Conservation (phyloP, 1,140 invertebrate genomes). For the Caenorhabditis latens region DNA sequence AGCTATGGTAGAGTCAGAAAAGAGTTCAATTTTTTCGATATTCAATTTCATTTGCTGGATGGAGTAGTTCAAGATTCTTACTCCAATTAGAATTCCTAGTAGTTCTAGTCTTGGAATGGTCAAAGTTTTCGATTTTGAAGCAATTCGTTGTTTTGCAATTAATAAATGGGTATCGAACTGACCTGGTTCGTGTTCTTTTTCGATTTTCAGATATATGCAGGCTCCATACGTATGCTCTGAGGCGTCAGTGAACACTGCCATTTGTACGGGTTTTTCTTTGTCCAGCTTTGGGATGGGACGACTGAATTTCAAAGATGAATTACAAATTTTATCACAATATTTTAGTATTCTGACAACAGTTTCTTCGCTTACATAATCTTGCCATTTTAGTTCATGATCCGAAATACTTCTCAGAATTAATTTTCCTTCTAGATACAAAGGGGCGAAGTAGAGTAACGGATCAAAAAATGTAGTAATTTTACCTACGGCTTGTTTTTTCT, state of each 20-base stretch:
- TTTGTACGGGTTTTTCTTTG: neutral
- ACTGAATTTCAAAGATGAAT: neutral
- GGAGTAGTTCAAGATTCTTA: neutral
- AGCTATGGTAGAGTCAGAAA: conserved; percentile 5
- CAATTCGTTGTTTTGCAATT: neutral
- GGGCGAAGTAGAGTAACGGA: neutral
- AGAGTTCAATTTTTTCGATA: neutral
- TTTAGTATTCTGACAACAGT: neutral
- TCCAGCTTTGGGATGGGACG: neutral
- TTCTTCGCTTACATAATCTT: neutral
- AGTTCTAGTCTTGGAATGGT: neutral
- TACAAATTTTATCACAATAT: neutral
- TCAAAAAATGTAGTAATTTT: conserved; percentile 2
- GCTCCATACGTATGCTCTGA: neutral
- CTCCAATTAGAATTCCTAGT: neutral
- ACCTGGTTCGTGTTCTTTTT: neutral
- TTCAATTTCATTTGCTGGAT: neutral
- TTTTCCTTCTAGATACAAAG: neutral
- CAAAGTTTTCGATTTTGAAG: neutral
- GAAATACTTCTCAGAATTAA: neutral
- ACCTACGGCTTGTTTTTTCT: neutral
- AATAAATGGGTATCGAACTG: neutral
- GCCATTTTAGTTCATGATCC: neutral
- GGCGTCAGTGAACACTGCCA: neutral
- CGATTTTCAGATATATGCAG: neutral